Percentiles rank a stretch among this genome's conserved stretches.
phyloP scores from a whole-genome alignment of 2,113 vertebrate genomes.

The Isichthys henryi region DNA sequence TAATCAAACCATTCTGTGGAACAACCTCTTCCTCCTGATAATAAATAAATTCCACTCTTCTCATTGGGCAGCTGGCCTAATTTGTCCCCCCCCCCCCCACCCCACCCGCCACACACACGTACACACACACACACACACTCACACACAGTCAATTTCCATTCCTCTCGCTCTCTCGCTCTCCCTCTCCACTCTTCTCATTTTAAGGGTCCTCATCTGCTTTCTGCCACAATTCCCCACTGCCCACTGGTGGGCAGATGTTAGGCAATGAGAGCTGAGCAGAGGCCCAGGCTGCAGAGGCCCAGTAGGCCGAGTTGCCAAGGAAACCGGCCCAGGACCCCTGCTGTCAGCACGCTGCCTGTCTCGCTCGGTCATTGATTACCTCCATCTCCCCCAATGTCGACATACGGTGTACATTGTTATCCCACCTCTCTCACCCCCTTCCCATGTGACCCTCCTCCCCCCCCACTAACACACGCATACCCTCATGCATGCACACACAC shows the following conservation, averaged over 20 bases:
- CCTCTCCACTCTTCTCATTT: conserved; percentile 29
- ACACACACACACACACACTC: conserved; percentile 12
- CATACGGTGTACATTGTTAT: conserved; percentile 46
- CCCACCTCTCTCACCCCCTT: background rate
- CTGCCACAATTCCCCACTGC: conserved; percentile 58
- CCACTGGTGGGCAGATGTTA: conserved; percentile 65
- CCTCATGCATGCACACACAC: conserved; percentile 2
- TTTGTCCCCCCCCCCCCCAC: conserved; percentile 44
- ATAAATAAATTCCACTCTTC: conserved; percentile 67
- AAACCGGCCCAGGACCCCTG: conserved; percentile 53
- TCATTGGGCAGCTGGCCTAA: conserved; percentile 69
- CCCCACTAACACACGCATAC: conserved; percentile 18
- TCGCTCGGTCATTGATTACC: conserved; percentile 54
- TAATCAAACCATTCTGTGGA: conserved; percentile 76
- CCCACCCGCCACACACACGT: conserved; percentile 30
- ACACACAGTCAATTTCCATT: conserved; percentile 22
- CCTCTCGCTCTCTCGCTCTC: conserved; percentile 24
- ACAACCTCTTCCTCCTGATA: conserved; percentile 67
- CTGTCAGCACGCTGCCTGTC: conserved; percentile 51
- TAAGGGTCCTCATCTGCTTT: conserved; percentile 48
- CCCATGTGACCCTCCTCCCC: conserved; percentile 15
- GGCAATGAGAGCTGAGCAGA: conserved; percentile 41
- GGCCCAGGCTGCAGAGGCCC: conserved; percentile 48
- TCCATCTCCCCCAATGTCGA: conserved; percentile 48
- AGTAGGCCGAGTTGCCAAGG: conserved; percentile 57